Conservation (phyloP, 2,113 vertebrate species). For the human (Homo sapiens) region DNA sequence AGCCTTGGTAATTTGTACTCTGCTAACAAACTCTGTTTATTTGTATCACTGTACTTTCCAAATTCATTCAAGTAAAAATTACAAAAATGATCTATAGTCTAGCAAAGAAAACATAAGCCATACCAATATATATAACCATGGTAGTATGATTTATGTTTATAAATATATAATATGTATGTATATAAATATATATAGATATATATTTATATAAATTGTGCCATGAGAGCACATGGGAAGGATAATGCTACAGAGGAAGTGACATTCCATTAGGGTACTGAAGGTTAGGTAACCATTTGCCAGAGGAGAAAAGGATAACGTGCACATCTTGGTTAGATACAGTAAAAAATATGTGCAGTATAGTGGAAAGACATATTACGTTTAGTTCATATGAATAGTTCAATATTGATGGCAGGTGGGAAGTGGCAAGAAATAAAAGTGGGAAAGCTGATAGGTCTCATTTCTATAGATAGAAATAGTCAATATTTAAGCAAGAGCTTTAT, state of each 20-base stretch:
- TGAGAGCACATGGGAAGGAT: not conserved
- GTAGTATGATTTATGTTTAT: not conserved
- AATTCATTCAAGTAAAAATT: not conserved
- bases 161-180: not conserved
- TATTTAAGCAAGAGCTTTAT: not conserved
- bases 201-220: not conserved
- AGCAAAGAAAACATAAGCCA: constrained; percentile 18
- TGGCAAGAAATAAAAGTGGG: not conserved
- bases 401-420: not conserved
- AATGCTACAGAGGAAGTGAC: not conserved
- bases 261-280: not conserved
- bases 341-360: not conserved
- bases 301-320: not conserved
- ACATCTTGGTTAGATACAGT: not conserved
- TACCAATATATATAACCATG: not conserved
- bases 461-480: not conserved
- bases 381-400: not conserved
- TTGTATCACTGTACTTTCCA: not conserved
- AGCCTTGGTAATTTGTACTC: not conserved
- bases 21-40: not conserved
- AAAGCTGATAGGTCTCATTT: not conserved
- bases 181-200: not conserved
- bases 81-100: not conserved
- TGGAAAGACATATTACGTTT: not conserved
- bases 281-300: not conserved